Evolutionary conservation across 1,140 invertebrate genomes (phyloP), one percentile per base, ranked within the genome.

Genomic region (Antheraea mylitta): DNA sequence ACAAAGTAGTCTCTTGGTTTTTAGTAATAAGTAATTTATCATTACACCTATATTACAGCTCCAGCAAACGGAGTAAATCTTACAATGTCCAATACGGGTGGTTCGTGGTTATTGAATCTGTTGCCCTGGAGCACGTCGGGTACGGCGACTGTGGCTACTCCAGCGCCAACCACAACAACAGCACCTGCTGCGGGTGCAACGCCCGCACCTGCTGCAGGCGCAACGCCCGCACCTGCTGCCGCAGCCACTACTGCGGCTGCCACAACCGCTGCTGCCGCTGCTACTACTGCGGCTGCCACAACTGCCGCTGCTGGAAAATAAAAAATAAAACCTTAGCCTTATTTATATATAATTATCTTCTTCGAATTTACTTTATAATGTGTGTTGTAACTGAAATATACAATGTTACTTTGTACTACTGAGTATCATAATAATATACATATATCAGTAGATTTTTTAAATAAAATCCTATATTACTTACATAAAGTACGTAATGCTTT

Each of bases 161-260:
- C 38, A 70, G 82, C 61, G 77, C 74, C 75, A 4, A 67, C 36
- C 6, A 11, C 58, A 37, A 37, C 64, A 30, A 7, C 64, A 7
- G 58, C 19, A n/a, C 75, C 0, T 70, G 38, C 60, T 75, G 88
- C 70, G 79, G 87, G 68, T 75, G 76, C 67, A 77, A 90, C 37
- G 70, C 81, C 60, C 77, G 77, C 73, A 3, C 61, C 76, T 7
- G 38, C 72, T 10, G 66, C 74, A 19, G 68, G 48, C 0, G 18
- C 76, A 10, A 62, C 73, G 13, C 65, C 79, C 7, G 64, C 73
- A 38, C 60, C 74, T 3, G 61, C 72, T 6, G 67, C 70, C 0
- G 71, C 76, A 16, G 62, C 75, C 5, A 63, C 74, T 4, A 71
- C 70, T 0, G 59, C 71, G 13, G 70, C 73, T 1, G 69, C 70